These are phyloP conservation scores for Frieseomelitta varia DNA, from an alignment of 1,140 invertebrate species.

Conservation along the genomic window DNA sequence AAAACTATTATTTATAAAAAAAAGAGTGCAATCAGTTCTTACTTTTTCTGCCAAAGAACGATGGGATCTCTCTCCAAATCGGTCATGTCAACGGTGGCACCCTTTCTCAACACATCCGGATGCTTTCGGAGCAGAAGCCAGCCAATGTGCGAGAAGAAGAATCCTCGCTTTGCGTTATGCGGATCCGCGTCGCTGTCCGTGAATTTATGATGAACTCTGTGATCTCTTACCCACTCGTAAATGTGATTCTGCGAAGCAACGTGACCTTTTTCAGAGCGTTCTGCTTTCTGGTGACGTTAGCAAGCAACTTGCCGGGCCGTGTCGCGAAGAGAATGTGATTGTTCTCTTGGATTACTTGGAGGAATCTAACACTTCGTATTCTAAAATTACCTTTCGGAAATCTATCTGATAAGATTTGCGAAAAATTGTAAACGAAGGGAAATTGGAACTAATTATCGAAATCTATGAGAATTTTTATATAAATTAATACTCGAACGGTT, in stretches of 20 bases:
- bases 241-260: conserved; percentile 84
- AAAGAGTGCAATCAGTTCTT: neutral
- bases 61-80: conserved; percentile 90
- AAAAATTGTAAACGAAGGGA: neutral
- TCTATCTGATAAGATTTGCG: neutral
- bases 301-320: neutral
- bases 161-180: conserved; percentile 92
- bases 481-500: neutral
- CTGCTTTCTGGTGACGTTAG: neutral
- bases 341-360: neutral
- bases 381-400: neutral
- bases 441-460: neutral
- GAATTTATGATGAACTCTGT: conserved; percentile 95
- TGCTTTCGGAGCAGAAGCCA: conserved; percentile 95
- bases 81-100: conserved; percentile 90
- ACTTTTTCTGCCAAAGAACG: conserved; percentile 86
- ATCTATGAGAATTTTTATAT: too few species aligned
- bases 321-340: neutral
- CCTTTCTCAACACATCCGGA: conserved; percentile 91
- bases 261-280: neutral
- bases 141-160: conserved; percentile 96
- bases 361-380: neutral
- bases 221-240: conserved; percentile 91
- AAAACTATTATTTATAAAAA: too few species aligned
- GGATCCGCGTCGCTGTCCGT: conserved; percentile 96